Evolutionary conservation across 2,113 vertebrate species (phyloP).

Genomic region (Saccopteryx bilineata): DNA sequence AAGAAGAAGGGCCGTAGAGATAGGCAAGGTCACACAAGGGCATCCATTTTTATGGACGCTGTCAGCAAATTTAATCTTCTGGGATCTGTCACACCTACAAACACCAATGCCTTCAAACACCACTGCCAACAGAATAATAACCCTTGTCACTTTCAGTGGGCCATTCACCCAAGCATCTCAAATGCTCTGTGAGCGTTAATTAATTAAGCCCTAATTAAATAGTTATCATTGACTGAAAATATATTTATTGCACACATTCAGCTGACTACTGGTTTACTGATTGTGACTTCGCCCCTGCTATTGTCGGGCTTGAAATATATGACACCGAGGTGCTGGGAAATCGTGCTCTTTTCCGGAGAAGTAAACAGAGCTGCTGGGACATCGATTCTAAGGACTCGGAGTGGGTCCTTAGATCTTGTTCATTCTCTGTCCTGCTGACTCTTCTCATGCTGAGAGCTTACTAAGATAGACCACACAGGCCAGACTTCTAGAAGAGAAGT

Average conservation of each 20-base stretch:
- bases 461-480: background rate
- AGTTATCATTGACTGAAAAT: slow-evolving; percentile 42
- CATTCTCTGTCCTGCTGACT: background rate
- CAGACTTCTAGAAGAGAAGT: background rate
- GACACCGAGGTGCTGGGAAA: background rate
- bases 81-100: background rate
- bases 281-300: background rate
- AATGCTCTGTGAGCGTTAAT: slow-evolving; percentile 1
- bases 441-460: background rate
- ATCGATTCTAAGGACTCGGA: background rate
- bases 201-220: slow-evolving; percentile 46
- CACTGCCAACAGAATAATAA: background rate
- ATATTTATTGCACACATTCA: background rate
- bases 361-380: background rate
- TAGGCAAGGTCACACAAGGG: background rate
- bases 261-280: background rate
- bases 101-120: background rate
- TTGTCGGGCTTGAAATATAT: background rate
- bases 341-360: background rate
- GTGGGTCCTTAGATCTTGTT: background rate
- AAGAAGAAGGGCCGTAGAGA: background rate
- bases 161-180: background rate
- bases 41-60: background rate
- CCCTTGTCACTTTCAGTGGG: background rate
- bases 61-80: background rate